Evolutionary conservation across 2,113 vertebrate species (phyloP), one percentile per base, ranked within the genome.

Genomic region (Parus major): DNA sequence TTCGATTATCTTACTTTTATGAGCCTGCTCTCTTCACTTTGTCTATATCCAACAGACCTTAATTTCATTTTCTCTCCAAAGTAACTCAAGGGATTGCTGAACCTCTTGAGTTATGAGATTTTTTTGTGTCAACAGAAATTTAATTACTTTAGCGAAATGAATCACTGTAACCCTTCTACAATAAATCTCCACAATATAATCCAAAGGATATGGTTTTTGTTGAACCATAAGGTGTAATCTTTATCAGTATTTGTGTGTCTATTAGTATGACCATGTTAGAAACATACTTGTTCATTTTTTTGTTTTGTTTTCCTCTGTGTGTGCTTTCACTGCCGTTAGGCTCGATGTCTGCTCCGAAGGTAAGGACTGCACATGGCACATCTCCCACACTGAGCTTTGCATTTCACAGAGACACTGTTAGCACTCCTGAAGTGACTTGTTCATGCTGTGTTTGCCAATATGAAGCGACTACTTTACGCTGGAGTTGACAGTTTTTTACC

Each of bases 81-180:
- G 76, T n/a, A 94, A 64, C 91, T 94, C 90, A 64, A 86, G 82
- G 76, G 82, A 92, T 82, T 81, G 52, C 79, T 92, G 83, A 95
- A 82, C 53, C 70, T 92, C 77, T 79, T 95, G 81, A 91, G 76
- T 96, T 95, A 95, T 46, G 87, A 95, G 68, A 65, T 92, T 94
- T 96, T 94, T 96, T 86, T 91, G 55, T 96, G 92, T 97, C 95
- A 97, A 95, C 86, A 86, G 82, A 93, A 96, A 93, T 88, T 86
- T 95, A 96, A 95, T 96, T 96, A 95, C 69, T 75, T 93, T 49
- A 76, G 84, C 15, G 3, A 88, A 95, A 96, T 92, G 46, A 91
- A 93, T 92, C 52, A 49, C 47, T 75, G 36, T 89, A 88, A 65
- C 35, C 92, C 66, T 77, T 79, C 61, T 82, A 41, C 81, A 92